These are phyloP conservation scores for Parnassius apollo DNA, from an alignment of 2,888 invertebrate genomes.

Conservation along the genomic window DNA sequence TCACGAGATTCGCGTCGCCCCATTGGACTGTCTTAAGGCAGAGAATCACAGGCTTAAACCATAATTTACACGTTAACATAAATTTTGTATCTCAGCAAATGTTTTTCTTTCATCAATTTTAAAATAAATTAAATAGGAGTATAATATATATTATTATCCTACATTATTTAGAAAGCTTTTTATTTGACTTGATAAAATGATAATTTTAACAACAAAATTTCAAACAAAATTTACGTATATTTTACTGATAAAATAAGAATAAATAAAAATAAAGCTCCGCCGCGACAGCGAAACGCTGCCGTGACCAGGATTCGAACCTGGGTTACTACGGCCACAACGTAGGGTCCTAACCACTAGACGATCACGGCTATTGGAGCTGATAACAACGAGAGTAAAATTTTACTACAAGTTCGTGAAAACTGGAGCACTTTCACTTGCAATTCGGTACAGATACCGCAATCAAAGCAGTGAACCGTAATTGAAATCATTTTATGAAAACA, in stretches of 20 bases:
- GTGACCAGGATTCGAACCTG: constrained; percentile 85
- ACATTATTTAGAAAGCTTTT: no score
- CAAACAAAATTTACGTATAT: no score
- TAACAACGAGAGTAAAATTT: constrained; percentile 41
- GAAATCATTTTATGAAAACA: not conserved
- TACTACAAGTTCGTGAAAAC: not conserved
- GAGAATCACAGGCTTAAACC: no score
- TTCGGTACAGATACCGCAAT: not conserved
- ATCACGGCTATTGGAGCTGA: constrained; percentile 63
- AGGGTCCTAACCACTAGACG: constrained; percentile 89
- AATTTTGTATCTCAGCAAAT: no score
- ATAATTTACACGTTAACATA: no score
- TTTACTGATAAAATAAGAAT: not conserved
- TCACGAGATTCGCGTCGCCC: no score
- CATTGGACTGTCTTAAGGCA: no score
- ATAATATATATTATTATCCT: no score
- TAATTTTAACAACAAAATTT: no score
- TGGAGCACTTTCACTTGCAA: not conserved
- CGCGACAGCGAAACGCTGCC: constrained; percentile 52
- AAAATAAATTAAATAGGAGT: no score
- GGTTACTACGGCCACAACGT: constrained; percentile 89
- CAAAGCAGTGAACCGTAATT: not conserved
- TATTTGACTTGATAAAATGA: no score
- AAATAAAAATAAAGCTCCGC: constrained; percentile 37
- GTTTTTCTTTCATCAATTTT: no score